Evolutionary conservation across 2,888 invertebrate species (phyloP).

Genomic region (Drosophila affinis): DNA sequence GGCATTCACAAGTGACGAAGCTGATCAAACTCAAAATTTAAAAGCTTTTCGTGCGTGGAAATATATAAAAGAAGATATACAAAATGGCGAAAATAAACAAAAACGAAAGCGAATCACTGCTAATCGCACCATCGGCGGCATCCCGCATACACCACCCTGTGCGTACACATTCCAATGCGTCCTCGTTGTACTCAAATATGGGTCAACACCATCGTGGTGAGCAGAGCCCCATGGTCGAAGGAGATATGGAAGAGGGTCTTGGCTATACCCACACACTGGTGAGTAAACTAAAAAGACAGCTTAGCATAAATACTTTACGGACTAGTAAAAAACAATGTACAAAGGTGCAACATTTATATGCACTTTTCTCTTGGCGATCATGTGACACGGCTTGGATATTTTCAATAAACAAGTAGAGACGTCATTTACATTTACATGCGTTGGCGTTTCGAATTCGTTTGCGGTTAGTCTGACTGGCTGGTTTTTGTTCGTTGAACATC

Average conservation of each 20-base stretch:
- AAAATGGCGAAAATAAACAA: constrained; percentile 54
- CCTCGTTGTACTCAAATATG: constrained; percentile 63
- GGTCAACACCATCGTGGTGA: constrained; percentile 46
- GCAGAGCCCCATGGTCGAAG: constrained; percentile 38
- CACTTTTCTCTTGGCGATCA: constrained; percentile 37
- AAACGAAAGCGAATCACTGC: constrained; percentile 73
- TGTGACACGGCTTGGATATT: constrained; percentile 39
- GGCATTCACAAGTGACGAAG: constrained; percentile 34
- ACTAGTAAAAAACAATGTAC: neutral
- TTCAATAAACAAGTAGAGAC: neutral
- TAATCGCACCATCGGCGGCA: constrained; percentile 70
- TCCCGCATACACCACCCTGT: constrained; percentile 56
- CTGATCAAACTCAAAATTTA: constrained; percentile 5
- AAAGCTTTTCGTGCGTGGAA: neutral
- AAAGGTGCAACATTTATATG: constrained; percentile 6
- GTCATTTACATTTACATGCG: constrained; percentile 1
- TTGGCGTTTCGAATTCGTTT: constrained; percentile 11
- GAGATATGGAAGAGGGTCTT: constrained; percentile 77
- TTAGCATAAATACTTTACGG: neutral
- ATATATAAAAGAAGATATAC: constrained; percentile 2
- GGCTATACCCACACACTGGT: constrained; percentile 82
- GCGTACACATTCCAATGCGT: constrained; percentile 70
- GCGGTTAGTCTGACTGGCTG: constrained; percentile 23
- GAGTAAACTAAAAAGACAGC: constrained; percentile 44
- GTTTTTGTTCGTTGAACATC: neutral